A percentile compares a stretch with the other conserved stretches of the same genome.
Conservation (phyloP, 2,888 invertebrate genomes). For the Rhagophthalmus giganteus region DNA sequence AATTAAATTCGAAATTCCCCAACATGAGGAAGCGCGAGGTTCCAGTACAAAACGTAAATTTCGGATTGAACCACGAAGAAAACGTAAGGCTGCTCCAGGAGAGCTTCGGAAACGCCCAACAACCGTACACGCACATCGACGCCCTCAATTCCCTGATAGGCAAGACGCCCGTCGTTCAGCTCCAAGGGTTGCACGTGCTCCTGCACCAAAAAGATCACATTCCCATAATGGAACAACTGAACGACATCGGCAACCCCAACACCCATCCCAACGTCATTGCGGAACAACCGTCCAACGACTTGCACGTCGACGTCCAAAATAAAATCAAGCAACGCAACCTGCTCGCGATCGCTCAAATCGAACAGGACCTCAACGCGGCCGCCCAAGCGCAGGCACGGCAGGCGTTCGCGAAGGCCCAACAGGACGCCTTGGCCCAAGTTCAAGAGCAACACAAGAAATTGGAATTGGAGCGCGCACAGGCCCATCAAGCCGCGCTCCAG, state of each 20-base stretch:
- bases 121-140: conserved; percentile 43
- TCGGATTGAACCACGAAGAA: not conserved
- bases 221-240: conserved; percentile 57
- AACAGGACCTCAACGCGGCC: conserved; percentile 46
- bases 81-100: conserved; percentile 4
- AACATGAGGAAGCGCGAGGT: not conserved
- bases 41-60: not conserved
- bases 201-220: conserved; percentile 42
- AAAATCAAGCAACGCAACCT: conserved; percentile 2
- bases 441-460: conserved; percentile 45
- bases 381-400: conserved; percentile 41
- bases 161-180: conserved; percentile 57
- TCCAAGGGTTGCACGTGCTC: conserved; percentile 58
- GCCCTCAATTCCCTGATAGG: conserved; percentile 58
- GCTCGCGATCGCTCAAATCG: conserved; percentile 30
- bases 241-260: conserved; percentile 55
- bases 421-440: conserved; percentile 43
- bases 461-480: conserved; percentile 34
- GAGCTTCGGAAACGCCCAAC: not conserved
- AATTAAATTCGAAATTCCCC: not conserved
- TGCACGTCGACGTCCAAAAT: not conserved
- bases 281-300: conserved; percentile 13
- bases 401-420: conserved; percentile 43
- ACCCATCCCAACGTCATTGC: conserved; percentile 37
- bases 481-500: conserved; percentile 2